Evolutionary conservation across 2,888 invertebrate genomes (phyloP).

Genomic region (Netelia melanura): DNA sequence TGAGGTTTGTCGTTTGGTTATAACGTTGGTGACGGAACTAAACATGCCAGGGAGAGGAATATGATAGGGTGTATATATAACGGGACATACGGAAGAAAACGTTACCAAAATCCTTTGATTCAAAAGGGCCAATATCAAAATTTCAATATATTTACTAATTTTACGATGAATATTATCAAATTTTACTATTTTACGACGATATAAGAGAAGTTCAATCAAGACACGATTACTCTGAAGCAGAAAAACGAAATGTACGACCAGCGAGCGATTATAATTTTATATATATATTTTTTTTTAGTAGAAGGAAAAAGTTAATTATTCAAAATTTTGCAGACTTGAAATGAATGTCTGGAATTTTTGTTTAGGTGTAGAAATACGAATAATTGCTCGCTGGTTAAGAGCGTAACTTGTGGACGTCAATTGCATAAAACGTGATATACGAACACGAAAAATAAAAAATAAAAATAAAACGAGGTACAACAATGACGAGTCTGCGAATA

Average conservation of each 20-base stretch:
- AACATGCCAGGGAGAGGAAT: conserved; percentile 14
- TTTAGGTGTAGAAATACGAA: not conserved
- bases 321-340: not conserved
- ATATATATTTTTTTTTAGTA: not conserved
- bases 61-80: not conserved
- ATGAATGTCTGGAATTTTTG: too few species aligned
- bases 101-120: not conserved
- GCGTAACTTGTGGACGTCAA: not conserved
- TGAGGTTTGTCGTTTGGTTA: conserved; percentile 24
- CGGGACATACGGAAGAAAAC: not conserved
- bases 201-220: not conserved
- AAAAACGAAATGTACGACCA: not conserved
- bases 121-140: not conserved
- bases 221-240: not conserved
- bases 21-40: not conserved
- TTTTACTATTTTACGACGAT: not conserved
- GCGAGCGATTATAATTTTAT: not conserved
- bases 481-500: conserved; percentile 48
- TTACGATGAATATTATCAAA: not conserved
- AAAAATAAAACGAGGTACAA: conserved; percentile 20
- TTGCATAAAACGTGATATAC: conserved; percentile 26
- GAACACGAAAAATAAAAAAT: conserved; percentile 2
- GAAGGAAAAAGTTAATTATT: not conserved
- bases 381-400: not conserved
- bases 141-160: not conserved